phyloP scores from a whole-genome alignment of 2,888 invertebrate genomes.

The Tachina lurida region DNA sequence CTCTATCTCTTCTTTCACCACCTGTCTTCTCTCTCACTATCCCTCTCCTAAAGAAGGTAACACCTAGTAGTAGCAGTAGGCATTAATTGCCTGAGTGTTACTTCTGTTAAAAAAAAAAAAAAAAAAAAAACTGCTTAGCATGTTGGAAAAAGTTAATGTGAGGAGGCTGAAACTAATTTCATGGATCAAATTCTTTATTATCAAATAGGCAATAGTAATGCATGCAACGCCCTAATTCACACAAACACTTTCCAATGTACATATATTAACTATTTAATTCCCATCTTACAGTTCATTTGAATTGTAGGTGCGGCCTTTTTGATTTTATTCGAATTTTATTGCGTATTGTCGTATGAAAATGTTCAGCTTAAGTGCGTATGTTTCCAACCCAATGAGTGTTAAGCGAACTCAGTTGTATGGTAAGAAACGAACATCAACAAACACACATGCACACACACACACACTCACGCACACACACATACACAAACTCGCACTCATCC shows the following conservation, averaged over 20 bases:
- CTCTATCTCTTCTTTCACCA: too few species aligned
- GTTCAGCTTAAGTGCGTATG: conserved; percentile 47
- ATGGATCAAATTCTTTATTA: not conserved
- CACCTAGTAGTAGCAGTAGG: too few species aligned
- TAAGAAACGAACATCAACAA: not conserved
- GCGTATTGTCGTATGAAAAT: not conserved
- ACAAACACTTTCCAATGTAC: conserved; percentile 20
- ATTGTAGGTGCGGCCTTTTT: not conserved
- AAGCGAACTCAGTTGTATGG: conserved; percentile 25
- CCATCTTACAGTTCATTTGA: conserved; percentile 55
- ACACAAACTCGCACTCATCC: not conserved
- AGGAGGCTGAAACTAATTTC: not conserved
- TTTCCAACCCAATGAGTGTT: conserved; percentile 59
- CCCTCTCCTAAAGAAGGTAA: too few species aligned
- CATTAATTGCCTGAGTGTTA: too few species aligned
- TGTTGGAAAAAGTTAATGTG: not conserved
- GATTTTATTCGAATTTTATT: conserved; percentile 31
- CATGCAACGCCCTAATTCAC: conserved; percentile 22
- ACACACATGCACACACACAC: not conserved
- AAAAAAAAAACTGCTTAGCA: not conserved
- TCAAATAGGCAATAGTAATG: not conserved
- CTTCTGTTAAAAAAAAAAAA: too few species aligned
- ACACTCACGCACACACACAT: not conserved
- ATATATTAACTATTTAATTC: conserved; percentile 57
- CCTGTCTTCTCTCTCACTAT: too few species aligned